A percentile compares a stretch with the other conserved stretches of the same genome.
phyloP scores from a whole-genome alignment of 2,888 invertebrate species.

The Ichneumon xanthorius region DNA sequence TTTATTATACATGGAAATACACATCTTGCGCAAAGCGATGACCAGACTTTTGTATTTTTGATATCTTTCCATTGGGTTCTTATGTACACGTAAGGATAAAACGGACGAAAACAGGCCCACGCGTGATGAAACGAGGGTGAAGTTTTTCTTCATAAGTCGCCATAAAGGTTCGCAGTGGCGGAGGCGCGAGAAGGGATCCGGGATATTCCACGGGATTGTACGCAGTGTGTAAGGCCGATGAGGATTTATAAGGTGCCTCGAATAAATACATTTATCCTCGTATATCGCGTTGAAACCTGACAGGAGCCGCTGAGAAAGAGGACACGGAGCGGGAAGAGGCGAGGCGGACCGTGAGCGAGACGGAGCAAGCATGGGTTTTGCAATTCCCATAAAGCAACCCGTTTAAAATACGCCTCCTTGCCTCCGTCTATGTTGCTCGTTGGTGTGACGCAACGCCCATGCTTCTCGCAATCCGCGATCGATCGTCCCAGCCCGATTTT shows the following conservation, averaged over 20 bases:
- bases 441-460: slow-evolving; percentile 70
- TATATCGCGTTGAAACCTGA: slow-evolving; percentile 52
- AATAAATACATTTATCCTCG: slow-evolving; percentile 66
- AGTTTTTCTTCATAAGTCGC: not conserved
- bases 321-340: slow-evolving; percentile 24
- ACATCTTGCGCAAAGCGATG: not conserved
- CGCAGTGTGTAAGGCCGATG: slow-evolving; percentile 61
- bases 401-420: slow-evolving; percentile 64
- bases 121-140: not conserved
- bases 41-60: not conserved
- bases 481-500: slow-evolving; percentile 59
- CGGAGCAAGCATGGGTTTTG: slow-evolving; percentile 60
- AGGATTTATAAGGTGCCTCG: slow-evolving; percentile 72
- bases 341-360: slow-evolving; percentile 24
- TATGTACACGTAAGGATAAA: not conserved
- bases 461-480: slow-evolving; percentile 66
- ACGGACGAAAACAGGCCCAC: not conserved
- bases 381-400: slow-evolving; percentile 70
- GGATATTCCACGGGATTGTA: slow-evolving; percentile 48
- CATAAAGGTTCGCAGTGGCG: slow-evolving; percentile 14
- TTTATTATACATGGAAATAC: not conserved
- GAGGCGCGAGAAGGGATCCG: slow-evolving; percentile 44
- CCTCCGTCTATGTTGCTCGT: slow-evolving; percentile 30
- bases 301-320: slow-evolving; percentile 51
- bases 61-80: not conserved